Conservation (phyloP, 2,797 vertebrate species). For the Chromis chromis region DNA sequence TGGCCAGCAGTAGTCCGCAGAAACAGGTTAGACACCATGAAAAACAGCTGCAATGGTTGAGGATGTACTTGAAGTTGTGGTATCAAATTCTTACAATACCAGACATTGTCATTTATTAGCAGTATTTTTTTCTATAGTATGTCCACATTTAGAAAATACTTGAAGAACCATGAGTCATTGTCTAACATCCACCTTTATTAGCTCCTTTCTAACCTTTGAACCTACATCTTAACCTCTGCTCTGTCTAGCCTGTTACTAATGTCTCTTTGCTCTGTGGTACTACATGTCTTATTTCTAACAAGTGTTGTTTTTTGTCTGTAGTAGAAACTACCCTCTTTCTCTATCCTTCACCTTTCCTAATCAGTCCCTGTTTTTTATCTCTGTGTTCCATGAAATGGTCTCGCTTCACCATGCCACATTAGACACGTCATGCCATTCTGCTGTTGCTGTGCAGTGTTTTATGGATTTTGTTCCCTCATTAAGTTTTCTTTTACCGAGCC, state of each 20-base stretch:
- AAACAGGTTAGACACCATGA: conserved; percentile 81
- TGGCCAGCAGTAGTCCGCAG: conserved; percentile 34
- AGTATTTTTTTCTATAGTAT: conserved; percentile 19
- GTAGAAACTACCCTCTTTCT: conserved; percentile 58
- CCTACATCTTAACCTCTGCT: conserved; percentile 67
- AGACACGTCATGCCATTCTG: conserved; percentile 86
- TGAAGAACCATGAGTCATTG: conserved; percentile 43
- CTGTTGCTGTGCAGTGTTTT: conserved; percentile 83
- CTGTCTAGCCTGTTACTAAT: conserved; percentile 62
- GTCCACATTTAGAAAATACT: conserved; percentile 34
- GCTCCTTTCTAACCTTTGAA: conserved; percentile 70
- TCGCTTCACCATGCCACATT: conserved; percentile 80
- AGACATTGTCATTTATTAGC: conserved; percentile 5
- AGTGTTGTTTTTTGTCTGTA: conserved; percentile 59
- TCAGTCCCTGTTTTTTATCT: conserved; percentile 76
- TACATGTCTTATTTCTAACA: conserved; percentile 64
- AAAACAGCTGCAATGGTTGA: conserved; percentile 4
- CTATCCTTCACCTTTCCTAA: conserved; percentile 78
- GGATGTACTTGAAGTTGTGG: background rate
- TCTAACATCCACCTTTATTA: conserved; percentile 68
- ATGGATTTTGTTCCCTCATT: conserved; percentile 86
- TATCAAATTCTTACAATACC: background rate
- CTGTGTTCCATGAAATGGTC: conserved; percentile 80
- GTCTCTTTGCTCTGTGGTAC: conserved; percentile 46
- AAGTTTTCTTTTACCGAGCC: conserved; percentile 87